Conservation (phyloP, 2,888 invertebrate genomes). For the Unio pictorum region DNA sequence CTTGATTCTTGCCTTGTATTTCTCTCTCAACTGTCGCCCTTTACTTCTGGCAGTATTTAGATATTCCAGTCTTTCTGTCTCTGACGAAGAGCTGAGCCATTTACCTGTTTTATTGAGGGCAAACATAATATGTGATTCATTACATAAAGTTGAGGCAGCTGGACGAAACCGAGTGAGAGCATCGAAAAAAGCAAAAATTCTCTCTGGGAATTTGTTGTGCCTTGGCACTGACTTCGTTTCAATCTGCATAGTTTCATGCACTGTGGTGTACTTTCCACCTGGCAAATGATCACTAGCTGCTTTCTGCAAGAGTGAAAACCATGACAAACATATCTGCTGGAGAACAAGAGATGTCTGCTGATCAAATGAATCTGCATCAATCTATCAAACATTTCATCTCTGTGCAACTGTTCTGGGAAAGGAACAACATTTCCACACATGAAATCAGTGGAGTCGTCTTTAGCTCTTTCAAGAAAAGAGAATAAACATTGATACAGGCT, state of each 20-base stretch:
- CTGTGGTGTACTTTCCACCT: slow-evolving; percentile 1
- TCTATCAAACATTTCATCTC: too few relatives aligned
- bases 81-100: background rate
- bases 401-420: slow-evolving; percentile 2
- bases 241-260: too few relatives aligned
- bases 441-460: too few relatives aligned
- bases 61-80: slow-evolving; percentile 3
- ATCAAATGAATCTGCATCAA: too few relatives aligned
- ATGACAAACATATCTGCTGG: too few relatives aligned
- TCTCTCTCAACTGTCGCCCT: slow-evolving; percentile 8
- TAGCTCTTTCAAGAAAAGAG: too few relatives aligned
- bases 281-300: slow-evolving; percentile 21
- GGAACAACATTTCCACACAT: too few relatives aligned
- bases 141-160: slow-evolving; percentile 21
- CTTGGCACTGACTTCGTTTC: slow-evolving; percentile 13
- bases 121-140: slow-evolving; percentile 20
- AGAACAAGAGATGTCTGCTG: too few relatives aligned
- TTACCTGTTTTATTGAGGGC: slow-evolving; percentile 12
- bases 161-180: slow-evolving; percentile 15
- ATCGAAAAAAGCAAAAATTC: slow-evolving; percentile 24
- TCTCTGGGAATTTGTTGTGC: slow-evolving; percentile 21
- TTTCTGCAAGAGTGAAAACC: slow-evolving; percentile 10
- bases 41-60: slow-evolving; percentile 14
- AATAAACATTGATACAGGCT: too few relatives aligned
- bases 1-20: slow-evolving; percentile 8